phyloP scores from a whole-genome alignment of 2,797 vertebrate genomes.

The Taenioides sp. region DNA sequence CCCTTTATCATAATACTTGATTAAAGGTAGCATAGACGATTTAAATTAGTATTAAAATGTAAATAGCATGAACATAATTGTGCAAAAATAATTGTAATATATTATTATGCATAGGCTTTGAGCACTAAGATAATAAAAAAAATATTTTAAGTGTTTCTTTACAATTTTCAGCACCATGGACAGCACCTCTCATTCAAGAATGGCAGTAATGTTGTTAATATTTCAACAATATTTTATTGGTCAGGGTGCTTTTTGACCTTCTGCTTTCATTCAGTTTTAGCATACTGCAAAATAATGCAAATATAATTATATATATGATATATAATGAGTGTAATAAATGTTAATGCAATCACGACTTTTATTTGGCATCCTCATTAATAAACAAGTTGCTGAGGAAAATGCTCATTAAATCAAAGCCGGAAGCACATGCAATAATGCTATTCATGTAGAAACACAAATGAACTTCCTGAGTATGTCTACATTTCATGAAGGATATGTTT shows the following conservation, averaged over 20 bases:
- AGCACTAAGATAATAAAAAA: neutral
- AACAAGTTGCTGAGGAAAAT: constrained; percentile 16
- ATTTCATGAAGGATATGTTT: neutral
- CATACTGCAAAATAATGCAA: too few relatives aligned
- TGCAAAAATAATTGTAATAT: neutral
- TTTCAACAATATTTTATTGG: neutral
- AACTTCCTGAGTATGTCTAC: neutral
- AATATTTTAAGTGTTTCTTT: neutral
- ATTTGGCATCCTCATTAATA: constrained; percentile 2
- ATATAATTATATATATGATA: too few relatives aligned
- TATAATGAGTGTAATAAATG: constrained; percentile 3
- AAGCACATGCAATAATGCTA: neutral
- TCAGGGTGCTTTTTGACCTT: too few relatives aligned
- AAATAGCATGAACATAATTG: neutral
- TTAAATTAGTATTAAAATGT: too few relatives aligned
- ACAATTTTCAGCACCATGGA: constrained; percentile 6
- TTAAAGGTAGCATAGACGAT: too few relatives aligned
- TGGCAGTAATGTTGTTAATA: neutral
- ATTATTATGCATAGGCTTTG: neutral
- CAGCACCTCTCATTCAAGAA: neutral
- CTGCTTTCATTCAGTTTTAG: too few relatives aligned
- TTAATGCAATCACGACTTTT: neutral
- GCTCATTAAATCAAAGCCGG: constrained; percentile 1
- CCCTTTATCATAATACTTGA: too few relatives aligned
- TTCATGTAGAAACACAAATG: neutral